Conservation (phyloP, 2,113 vertebrate genomes). For the Rhinoptilus africanus region DNA sequence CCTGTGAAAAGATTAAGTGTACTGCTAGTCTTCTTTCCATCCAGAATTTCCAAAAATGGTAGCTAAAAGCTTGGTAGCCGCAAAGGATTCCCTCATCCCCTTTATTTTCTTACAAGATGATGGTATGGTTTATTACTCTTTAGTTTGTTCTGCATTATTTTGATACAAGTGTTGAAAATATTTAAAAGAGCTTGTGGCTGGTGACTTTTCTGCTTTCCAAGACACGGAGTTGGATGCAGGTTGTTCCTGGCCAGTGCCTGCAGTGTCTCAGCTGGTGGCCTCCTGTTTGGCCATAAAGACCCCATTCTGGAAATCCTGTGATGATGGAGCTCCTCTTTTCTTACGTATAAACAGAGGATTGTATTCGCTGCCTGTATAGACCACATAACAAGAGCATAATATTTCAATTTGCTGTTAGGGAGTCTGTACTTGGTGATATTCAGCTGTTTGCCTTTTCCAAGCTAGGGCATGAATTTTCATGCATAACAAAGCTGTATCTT, state of each 20-base stretch:
- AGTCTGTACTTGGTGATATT: neutral
- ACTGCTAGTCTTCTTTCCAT: neutral
- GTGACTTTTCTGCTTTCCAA: neutral
- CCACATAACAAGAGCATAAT: neutral
- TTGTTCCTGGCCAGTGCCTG: neutral
- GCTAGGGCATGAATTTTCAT: neutral
- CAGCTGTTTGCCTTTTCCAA: neutral
- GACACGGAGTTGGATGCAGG: accelerated
- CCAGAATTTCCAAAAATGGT: neutral
- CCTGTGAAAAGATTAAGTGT: neutral
- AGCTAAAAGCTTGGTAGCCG: neutral
- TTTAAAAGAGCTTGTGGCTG: neutral
- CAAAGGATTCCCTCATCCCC: neutral
- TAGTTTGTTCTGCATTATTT: neutral
- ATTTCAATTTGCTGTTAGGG: accelerated
- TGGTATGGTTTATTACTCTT: neutral
- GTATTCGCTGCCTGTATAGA: neutral
- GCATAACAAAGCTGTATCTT: neutral
- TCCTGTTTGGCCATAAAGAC: neutral
- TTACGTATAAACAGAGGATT: neutral
- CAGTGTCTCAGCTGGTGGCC: neutral
- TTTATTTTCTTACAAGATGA: neutral
- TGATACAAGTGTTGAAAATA: neutral
- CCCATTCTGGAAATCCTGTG: neutral
- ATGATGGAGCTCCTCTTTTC: neutral